These are phyloP conservation scores for Chrysogorgia sp. DNA, from an alignment of 92 coral and sea anemone genomes.

Conservation along the genomic window DNA sequence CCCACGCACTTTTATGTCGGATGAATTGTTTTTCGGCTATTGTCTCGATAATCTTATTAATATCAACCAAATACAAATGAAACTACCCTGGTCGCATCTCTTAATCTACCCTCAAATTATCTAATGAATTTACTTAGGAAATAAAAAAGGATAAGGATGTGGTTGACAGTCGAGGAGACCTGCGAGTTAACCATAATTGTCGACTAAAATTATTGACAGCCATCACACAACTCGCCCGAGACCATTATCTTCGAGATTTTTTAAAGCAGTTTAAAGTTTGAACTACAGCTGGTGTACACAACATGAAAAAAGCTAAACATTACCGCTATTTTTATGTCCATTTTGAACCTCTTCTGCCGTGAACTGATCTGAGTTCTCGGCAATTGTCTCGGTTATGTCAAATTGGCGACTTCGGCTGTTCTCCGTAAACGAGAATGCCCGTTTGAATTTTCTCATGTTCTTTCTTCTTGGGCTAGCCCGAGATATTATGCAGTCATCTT, in stretches of 20 bases:
- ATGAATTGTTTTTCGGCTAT: not conserved
- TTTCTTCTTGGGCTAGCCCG: not conserved
- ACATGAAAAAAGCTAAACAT: not conserved
- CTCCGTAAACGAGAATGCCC: conserved; percentile 38
- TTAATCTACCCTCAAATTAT: not conserved
- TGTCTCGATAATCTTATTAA: too few species aligned
- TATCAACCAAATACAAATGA: too few species aligned
- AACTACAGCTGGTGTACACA: not conserved
- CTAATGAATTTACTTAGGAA: not conserved
- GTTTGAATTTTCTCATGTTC: conserved; percentile 37
- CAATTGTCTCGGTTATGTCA: conserved; percentile 33
- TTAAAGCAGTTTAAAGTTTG: too few species aligned
- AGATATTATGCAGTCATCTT: not conserved
- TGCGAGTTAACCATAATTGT: too few species aligned
- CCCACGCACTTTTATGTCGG: not conserved
- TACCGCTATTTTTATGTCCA: conserved; percentile 43
- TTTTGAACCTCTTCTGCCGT: conserved; percentile 4
- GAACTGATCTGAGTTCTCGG: conserved; percentile 22
- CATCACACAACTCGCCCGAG: too few species aligned
- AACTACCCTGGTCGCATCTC: not conserved
- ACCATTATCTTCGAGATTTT: too few species aligned
- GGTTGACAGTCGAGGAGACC: too few species aligned
- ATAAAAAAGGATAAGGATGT: not conserved
- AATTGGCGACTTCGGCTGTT: conserved; percentile 30
- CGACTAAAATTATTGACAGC: too few species aligned